Conservation (phyloP, 2,797 vertebrate species). For the Clarias fuscus region DNA sequence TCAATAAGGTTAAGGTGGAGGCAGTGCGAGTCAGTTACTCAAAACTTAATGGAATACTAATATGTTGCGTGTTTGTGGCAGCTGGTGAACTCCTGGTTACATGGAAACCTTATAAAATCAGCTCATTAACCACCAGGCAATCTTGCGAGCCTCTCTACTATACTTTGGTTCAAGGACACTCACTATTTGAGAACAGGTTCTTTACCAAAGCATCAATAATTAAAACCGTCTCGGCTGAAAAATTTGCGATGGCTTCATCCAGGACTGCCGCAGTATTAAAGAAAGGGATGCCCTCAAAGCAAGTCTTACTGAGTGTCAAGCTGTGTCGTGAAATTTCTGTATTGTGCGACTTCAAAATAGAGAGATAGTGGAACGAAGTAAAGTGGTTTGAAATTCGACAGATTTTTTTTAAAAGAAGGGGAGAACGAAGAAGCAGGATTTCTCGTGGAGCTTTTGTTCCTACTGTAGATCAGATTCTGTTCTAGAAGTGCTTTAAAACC, state of each 20-base stretch:
- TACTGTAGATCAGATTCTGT: neutral
- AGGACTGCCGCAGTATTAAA: conserved; percentile 40
- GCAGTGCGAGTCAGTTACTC: neutral
- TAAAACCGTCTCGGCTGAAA: conserved; percentile 23
- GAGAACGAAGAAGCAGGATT: conserved; percentile 9
- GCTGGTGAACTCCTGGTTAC: conserved; percentile 58
- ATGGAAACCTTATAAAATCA: conserved; percentile 60
- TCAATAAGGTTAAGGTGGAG: conserved; percentile 5
- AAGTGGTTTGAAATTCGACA: neutral
- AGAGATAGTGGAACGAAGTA: conserved; percentile 18
- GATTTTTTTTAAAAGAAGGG: conserved; percentile 1
- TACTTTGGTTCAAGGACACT: conserved; percentile 39
- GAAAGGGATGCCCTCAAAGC: conserved; percentile 38
- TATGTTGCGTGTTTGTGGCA: conserved; percentile 35
- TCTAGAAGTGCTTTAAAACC: conserved; percentile 5
- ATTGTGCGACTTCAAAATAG: conserved; percentile 22
- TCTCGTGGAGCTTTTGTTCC: conserved; percentile 28
- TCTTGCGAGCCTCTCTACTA: conserved; percentile 34
- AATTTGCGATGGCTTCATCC: neutral
- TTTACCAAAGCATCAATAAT: conserved; percentile 41
- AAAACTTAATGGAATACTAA: neutral
- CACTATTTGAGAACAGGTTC: conserved; percentile 25
- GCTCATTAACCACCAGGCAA: conserved; percentile 63
- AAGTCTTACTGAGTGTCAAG: conserved; percentile 1
- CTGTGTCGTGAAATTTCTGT: conserved; percentile 23